These are phyloP conservation scores for Nycteola revayana DNA, from an alignment of 2,888 invertebrate species.

Conservation along the genomic window DNA sequence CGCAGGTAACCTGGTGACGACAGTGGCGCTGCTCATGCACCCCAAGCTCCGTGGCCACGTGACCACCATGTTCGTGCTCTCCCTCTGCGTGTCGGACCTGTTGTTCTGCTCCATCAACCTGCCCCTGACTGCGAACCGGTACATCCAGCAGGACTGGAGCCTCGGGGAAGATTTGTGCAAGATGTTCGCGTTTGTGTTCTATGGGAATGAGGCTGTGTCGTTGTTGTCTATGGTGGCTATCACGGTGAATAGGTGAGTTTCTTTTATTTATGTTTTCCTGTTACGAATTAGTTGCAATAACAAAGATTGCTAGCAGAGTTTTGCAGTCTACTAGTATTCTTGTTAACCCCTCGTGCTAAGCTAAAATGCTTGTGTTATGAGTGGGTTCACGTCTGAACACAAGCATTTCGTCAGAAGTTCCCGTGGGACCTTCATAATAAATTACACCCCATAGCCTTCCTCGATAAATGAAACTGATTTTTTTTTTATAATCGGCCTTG, in stretches of 20 bases:
- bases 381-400: too few relatives aligned
- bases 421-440: too few relatives aligned
- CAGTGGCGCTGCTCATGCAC: constrained; percentile 89
- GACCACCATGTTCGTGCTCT: constrained; percentile 93
- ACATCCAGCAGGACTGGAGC: constrained; percentile 91
- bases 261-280: too few relatives aligned
- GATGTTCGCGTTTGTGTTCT: constrained; percentile 93
- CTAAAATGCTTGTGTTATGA: too few relatives aligned
- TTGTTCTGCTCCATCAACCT: constrained; percentile 92
- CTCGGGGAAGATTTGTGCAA: constrained; percentile 89
- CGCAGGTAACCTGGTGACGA: constrained; percentile 92
- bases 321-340: too few relatives aligned
- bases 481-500: too few relatives aligned
- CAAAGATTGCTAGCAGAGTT: too few relatives aligned
- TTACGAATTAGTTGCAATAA: too few relatives aligned
- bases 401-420: too few relatives aligned
- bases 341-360: too few relatives aligned
- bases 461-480: too few relatives aligned
- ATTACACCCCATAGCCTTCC: too few relatives aligned
- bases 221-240: constrained; percentile 94
- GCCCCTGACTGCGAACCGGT: constrained; percentile 91
- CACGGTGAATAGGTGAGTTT: constrained; percentile 89
- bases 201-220: constrained; percentile 94
- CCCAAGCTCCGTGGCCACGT: constrained; percentile 91
- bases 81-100: constrained; percentile 92